These are phyloP conservation scores for Ceryle rudis DNA, from an alignment of 2,797 vertebrate genomes.

Conservation along the genomic window DNA sequence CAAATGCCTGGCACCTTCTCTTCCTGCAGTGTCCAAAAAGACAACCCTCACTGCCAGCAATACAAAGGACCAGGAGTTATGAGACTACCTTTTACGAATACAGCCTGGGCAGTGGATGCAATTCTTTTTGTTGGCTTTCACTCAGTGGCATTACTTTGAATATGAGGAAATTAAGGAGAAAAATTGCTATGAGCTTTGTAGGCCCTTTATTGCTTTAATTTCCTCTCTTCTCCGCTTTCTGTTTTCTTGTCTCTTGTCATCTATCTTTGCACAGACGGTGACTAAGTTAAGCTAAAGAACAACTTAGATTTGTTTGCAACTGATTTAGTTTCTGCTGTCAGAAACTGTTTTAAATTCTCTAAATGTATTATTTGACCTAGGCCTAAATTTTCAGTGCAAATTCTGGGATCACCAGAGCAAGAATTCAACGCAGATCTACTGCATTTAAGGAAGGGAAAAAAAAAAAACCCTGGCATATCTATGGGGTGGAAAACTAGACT, in stretches of 20 bases:
- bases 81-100: conserved; percentile 19
- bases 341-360: background rate
- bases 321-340: background rate
- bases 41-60: background rate
- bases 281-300: conserved; percentile 18
- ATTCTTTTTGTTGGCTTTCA: conserved; percentile 32
- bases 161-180: conserved; percentile 45
- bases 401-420: background rate
- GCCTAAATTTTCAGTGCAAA: background rate
- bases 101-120: background rate
- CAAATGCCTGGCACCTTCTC: conserved; percentile 50
- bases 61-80: background rate
- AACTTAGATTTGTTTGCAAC: background rate
- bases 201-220: conserved; percentile 34
- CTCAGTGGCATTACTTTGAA: conserved; percentile 38
- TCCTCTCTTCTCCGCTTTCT: background rate
- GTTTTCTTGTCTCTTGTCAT: background rate
- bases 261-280: conserved; percentile 4
- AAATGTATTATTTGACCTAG: background rate
- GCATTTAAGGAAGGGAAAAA: background rate
- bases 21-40: conserved; percentile 15
- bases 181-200: conserved; percentile 28
- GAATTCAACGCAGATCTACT: background rate
- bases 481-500: background rate
- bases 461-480: background rate